Conservation (phyloP, 2,113 vertebrate species). For the Pleuronectes platessa region DNA sequence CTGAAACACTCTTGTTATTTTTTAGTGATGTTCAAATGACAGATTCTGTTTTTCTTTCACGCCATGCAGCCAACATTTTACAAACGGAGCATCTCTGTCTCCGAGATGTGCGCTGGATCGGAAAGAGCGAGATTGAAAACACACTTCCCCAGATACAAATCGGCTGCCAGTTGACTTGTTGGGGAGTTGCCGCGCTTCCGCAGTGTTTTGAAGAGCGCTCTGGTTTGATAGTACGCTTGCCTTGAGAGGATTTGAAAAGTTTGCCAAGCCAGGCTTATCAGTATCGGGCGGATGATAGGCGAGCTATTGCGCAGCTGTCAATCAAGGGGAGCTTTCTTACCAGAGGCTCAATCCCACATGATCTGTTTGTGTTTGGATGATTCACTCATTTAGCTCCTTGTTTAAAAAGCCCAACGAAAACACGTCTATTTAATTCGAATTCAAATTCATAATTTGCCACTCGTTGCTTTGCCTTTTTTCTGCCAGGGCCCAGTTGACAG, state of each 20-base stretch:
- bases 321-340: slow-evolving; percentile 31
- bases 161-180: slow-evolving; percentile 57
- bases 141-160: slow-evolving; percentile 53
- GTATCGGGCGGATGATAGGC: slow-evolving; percentile 19
- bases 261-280: slow-evolving; percentile 45
- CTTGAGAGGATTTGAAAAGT: slow-evolving; percentile 60
- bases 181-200: slow-evolving; percentile 29
- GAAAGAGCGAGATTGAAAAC: slow-evolving; percentile 59
- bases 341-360: not conserved
- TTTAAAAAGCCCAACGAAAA: not conserved
- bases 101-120: slow-evolving; percentile 20
- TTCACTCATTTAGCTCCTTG: not conserved
- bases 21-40: slow-evolving; percentile 58
- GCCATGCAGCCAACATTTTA: slow-evolving; percentile 33
- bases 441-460: slow-evolving; percentile 21
- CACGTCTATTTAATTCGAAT: slow-evolving; percentile 22
- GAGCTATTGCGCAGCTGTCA: slow-evolving; percentile 33
- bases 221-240: slow-evolving; percentile 35
- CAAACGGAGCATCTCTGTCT: slow-evolving; percentile 43
- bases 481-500: slow-evolving; percentile 1
- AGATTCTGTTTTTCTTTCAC: slow-evolving; percentile 28
- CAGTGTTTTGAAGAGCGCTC: slow-evolving; percentile 47
- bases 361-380: slow-evolving; percentile 29
- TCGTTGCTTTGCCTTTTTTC: slow-evolving; percentile 8
- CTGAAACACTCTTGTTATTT: slow-evolving; percentile 61